Percentiles rank a stretch among this genome's conserved stretches.
These are phyloP conservation scores for Drosophila persimilis DNA, from an alignment of 1,140 invertebrate genomes.

Conservation along the genomic window DNA sequence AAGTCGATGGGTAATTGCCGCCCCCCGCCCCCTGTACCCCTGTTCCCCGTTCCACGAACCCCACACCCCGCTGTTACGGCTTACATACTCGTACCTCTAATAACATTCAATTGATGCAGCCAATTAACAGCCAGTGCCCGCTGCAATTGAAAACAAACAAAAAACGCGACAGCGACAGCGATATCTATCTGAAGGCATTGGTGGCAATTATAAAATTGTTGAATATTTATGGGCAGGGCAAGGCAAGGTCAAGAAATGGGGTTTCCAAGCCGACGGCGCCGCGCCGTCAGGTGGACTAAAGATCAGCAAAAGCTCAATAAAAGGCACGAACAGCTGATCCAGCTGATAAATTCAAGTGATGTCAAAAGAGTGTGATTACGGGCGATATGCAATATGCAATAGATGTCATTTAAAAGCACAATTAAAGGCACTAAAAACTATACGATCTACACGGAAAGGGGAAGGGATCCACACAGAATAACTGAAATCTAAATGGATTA, in stretches of 20 bases:
- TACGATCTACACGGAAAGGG: no score
- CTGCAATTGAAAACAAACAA: conserved; percentile 34
- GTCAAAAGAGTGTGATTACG: no score
- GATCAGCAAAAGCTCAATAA: conserved; percentile 13
- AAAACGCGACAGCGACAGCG: conserved; percentile 11
- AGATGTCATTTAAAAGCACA: no score
- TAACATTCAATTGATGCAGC: conserved; percentile 59
- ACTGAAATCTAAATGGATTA: no score
- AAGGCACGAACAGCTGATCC: conserved; percentile 24
- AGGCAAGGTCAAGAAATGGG: conserved; percentile 32
- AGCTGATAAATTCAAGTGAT: no score
- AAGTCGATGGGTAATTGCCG: conserved; percentile 40
- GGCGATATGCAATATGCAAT: no score
- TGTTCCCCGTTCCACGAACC: no score
- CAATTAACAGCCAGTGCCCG: conserved; percentile 46
- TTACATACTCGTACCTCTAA: conserved; percentile 20
- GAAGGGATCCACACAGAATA: no score
- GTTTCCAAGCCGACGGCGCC: conserved; percentile 6
- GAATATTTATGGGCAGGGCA: conserved; percentile 33
- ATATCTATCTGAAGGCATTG: conserved; percentile 28
- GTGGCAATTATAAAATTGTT: conserved; percentile 43
- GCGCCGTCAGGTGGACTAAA: conserved; percentile 19
- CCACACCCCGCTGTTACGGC: conserved; percentile 24
- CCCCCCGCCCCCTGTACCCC: not conserved
- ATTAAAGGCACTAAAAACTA: no score